Evolutionary conservation across 2,113 vertebrate species (phyloP), one percentile per base, ranked within the genome.

Genomic region (Cairina moschata): DNA sequence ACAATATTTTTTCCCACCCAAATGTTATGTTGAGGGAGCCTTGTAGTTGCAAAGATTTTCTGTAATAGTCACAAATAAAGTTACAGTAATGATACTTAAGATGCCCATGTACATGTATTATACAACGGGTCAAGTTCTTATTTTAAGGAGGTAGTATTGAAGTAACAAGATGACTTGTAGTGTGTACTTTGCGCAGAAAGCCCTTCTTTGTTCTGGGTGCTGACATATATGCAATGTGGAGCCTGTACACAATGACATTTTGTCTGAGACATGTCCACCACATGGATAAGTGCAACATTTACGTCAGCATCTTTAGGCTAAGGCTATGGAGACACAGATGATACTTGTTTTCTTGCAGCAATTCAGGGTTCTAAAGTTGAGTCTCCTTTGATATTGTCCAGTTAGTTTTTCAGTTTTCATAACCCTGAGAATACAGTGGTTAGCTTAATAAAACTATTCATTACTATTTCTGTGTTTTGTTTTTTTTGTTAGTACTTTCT

Each of bases 131-230:
- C 36, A 42, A 56, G 26, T 38, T 72, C 50, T 78, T 78, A 31
- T 46, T 36, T 83, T 88, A 55, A 71, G 38, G 56, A 78, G 28
- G 46, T 82, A n/a, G 23, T 59, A 3, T 58, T 31, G 67, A 60
- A 72, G 29, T 72, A 84, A 65, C 23, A 67, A 76, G 69, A 72
- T 75, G 26, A 56, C 40, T 78, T 88, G 28, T 50, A 60, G 11
- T 0, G 1, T 79, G 52, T 40, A 38, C 88, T 94, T 92, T 71
- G 20, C 58, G 42, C 69, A 93, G 86, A 97, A 93, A 89, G 80
- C 73, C 66, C 60, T 75, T 62, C 80, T 91, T 96, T 96, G 86
- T 95, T 93, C 60, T 92, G 54, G 55, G 31, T 94, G 83, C 86
- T 93, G 86, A 94, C 88, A 84, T 84, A 71, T 13, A 31, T 63